These are phyloP conservation scores for Acleris literana DNA, from an alignment of 2,888 invertebrate species.

Conservation along the genomic window DNA sequence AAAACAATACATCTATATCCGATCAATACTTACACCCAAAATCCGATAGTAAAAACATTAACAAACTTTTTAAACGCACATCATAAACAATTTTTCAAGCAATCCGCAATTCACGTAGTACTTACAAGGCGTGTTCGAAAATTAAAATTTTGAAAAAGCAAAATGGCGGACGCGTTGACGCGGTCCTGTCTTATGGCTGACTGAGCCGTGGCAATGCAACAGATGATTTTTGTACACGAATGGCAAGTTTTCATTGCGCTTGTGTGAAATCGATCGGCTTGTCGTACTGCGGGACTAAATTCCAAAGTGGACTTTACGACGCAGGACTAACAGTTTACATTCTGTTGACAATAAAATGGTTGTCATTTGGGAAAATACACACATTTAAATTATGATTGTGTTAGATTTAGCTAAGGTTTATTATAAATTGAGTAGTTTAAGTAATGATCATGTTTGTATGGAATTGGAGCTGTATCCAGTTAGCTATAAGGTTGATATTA, in stretches of 20 bases:
- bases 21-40: conserved; percentile 25
- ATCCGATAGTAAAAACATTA: conserved; percentile 4
- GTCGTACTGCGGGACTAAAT: conserved; percentile 43
- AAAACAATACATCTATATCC: background rate
- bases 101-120: conserved; percentile 43
- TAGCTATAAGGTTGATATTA: too few species aligned
- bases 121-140: conserved; percentile 44
- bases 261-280: conserved; percentile 71
- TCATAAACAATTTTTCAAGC: conserved; percentile 37
- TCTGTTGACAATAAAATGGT: background rate
- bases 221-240: conserved; percentile 73
- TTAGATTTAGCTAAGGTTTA: background rate
- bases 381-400: background rate
- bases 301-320: background rate
- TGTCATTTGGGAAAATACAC: background rate
- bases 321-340: background rate
- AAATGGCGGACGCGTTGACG: conserved; percentile 58
- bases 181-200: conserved; percentile 68
- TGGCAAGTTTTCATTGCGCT: conserved; percentile 55
- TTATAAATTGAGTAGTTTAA: background rate
- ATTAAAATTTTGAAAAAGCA: conserved; percentile 51
- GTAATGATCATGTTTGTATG: too few species aligned
- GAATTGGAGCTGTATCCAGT: too few species aligned
- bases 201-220: conserved; percentile 65
- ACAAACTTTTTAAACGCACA: conserved; percentile 25